These are phyloP conservation scores for Odontamblyopus rebecca DNA, from an alignment of 2,797 vertebrate species.

Conservation along the genomic window DNA sequence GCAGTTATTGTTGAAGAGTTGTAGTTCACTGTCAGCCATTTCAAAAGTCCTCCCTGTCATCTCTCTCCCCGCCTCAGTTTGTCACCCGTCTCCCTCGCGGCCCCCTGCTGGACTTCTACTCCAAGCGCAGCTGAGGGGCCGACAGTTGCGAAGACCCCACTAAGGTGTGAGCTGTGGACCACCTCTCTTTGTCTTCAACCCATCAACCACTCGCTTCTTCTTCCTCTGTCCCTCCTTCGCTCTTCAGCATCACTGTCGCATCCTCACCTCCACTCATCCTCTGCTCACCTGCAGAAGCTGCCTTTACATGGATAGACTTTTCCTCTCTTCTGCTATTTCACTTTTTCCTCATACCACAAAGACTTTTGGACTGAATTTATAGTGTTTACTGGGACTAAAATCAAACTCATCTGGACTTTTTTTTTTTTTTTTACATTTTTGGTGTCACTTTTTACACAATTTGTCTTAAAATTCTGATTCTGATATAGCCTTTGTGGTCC, in stretches of 20 bases:
- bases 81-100: conserved; percentile 77
- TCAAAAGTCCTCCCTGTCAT: conserved; percentile 65
- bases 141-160: conserved; percentile 64
- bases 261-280: conserved; percentile 66
- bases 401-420: conserved; percentile 27
- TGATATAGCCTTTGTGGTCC: conserved; percentile 36
- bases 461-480: conserved; percentile 29
- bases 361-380: conserved; percentile 52
- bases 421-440: conserved; percentile 27
- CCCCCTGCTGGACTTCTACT: conserved; percentile 80
- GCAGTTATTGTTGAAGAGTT: conserved; percentile 10
- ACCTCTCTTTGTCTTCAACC: conserved; percentile 79
- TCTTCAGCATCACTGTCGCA: conserved; percentile 67
- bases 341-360: conserved; percentile 42
- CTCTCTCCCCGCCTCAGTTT: conserved; percentile 68
- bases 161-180: conserved; percentile 79
- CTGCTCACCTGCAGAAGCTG: conserved; percentile 57
- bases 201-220: conserved; percentile 79
- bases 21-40: conserved; percentile 36
- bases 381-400: conserved; percentile 38
- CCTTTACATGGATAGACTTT: conserved; percentile 42
- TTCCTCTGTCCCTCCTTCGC: conserved; percentile 84
- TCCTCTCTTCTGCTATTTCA: conserved; percentile 23
- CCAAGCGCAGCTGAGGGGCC: conserved; percentile 86
- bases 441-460: conserved; percentile 59